Evolutionary conservation across 2,113 vertebrate species (phyloP), one percentile per base, ranked within the genome.

Genomic region (Pagrus major): DNA sequence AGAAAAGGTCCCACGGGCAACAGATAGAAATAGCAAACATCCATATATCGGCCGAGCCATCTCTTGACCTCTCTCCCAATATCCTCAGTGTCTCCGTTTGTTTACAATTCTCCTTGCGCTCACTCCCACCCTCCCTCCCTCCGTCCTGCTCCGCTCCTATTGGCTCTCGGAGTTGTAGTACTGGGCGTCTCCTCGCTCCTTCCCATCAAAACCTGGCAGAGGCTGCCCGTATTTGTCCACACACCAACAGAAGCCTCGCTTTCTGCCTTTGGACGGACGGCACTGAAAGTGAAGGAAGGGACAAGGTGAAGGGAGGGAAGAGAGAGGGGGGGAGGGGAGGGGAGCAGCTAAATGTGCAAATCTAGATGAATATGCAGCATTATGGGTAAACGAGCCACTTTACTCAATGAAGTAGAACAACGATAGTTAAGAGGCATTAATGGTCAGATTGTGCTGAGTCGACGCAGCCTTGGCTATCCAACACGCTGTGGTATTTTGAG

Each of bases 221-320:
- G 96, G 95, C 87, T 97, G 96, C 35, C 98, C 98, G 0, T 98
- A 99, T 90, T 97, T 98, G 91, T 99, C 97, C 93, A 99, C 98
- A 0, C 97, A 98, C 98, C 97, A 99, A 93, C 97, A 99, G 91
- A 96, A 95, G 74, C 98, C 98, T 74, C 97, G 96, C 89, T 97
- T 98, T 81, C 95, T 93, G 90, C 98, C 98, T 91, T 97, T 98
- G 86, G 98, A 98, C 0, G 97, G 96, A 83, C 96, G 96, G 81
- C 98, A 99, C 97, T 99, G 93, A 46, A n/a, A 86, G 87, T 76
- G 20, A 90, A 86, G 54, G 61, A 75, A 69, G 75, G 71, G 39
- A 87, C 31, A 90, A 77, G 79, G 79, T 89, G 75, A 81, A 90
- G 46, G 74, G 69, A 86, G 55, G 76, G 60, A 54, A 68, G 52